Conservation (phyloP, 2,888 invertebrate genomes). For the Drosophila cognata region DNA sequence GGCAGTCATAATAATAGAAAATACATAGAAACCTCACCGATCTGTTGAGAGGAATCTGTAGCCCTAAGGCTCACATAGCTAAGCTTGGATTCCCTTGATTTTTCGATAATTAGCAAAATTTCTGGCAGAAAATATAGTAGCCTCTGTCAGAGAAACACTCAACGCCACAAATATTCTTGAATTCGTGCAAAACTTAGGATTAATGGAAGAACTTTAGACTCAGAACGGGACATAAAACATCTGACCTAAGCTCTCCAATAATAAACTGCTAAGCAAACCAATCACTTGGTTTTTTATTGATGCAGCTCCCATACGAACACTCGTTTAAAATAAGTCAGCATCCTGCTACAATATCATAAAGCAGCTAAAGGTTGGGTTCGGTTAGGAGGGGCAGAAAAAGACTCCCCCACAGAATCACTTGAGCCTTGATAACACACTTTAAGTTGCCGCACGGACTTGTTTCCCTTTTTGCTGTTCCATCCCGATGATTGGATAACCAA, state of each 20-base stretch:
- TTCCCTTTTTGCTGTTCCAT: too few relatives aligned
- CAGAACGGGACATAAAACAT: fast-evolving
- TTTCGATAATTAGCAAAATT: background rate
- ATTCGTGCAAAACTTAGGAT: background rate
- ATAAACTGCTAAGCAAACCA: too few relatives aligned
- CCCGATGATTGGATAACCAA: background rate
- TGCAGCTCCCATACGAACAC: background rate
- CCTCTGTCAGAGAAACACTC: background rate
- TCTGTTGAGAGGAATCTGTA: background rate
- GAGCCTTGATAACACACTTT: background rate
- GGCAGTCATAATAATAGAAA: background rate
- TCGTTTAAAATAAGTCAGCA: background rate
- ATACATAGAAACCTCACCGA: background rate
- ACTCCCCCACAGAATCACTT: background rate
- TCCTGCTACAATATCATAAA: background rate
- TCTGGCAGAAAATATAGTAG: background rate
- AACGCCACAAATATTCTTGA: background rate
- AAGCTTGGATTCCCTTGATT: background rate
- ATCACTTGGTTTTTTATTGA: background rate
- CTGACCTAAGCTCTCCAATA: background rate
- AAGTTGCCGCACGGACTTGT: background rate
- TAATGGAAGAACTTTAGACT: background rate
- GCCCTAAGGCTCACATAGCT: background rate
- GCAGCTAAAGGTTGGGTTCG: background rate
- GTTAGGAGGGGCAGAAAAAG: background rate